Evolutionary conservation across 1,140 invertebrate species (phyloP).

Genomic region (Aphis craccivora): DNA sequence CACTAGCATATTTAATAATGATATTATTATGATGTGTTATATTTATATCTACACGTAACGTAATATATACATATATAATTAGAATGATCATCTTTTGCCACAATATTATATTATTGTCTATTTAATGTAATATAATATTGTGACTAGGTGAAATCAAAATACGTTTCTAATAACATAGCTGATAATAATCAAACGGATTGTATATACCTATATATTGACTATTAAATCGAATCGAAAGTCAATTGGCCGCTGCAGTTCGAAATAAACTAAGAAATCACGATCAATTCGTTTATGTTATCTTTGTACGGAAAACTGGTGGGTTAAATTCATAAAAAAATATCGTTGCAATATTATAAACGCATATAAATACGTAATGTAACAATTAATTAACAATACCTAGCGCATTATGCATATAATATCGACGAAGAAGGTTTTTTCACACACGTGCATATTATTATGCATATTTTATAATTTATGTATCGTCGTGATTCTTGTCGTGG

Average conservation of each 20-base stretch:
- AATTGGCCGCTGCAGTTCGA: not conserved
- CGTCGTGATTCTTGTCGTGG: too few species aligned
- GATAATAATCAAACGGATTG: not conserved
- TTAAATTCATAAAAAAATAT: not conserved
- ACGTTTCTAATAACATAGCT: not conserved
- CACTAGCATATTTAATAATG: not conserved
- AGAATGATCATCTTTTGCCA: not conserved
- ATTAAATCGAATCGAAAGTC: not conserved
- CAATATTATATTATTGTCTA: not conserved
- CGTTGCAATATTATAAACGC: not conserved
- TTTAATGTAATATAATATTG: constrained; percentile 1
- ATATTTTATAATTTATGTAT: too few species aligned
- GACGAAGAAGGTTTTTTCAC: not conserved
- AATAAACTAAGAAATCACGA: not conserved
- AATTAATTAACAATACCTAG: not conserved
- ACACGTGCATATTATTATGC: not conserved
- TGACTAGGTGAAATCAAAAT: constrained; percentile 11
- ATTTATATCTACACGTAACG: not conserved
- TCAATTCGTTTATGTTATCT: not conserved
- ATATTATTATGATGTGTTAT: not conserved
- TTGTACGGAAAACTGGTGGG: not conserved
- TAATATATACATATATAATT: not conserved
- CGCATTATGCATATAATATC: not conserved
- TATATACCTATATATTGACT: not conserved
- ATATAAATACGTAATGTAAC: not conserved